Evolutionary conservation across 2,113 vertebrate genomes (phyloP).

Genomic region (Mormoops blainvillei): DNA sequence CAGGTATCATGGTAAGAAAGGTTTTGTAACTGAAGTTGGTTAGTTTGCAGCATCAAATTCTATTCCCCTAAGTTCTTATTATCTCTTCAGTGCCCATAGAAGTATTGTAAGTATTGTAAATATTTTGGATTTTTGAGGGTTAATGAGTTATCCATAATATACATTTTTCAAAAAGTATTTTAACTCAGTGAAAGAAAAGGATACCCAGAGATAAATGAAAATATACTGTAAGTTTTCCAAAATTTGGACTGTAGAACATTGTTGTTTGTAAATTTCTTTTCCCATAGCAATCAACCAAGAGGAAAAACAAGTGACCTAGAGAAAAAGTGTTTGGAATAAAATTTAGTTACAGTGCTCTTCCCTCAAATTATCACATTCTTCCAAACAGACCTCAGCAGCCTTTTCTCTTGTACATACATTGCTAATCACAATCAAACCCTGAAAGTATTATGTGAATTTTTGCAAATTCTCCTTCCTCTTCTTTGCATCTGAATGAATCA

Average conservation of each 20-base stretch:
- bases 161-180: not conserved
- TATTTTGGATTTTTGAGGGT: not conserved
- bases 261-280: not conserved
- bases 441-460: conserved; percentile 5
- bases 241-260: not conserved
- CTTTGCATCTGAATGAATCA: conserved; percentile 5
- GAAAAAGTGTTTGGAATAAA: not conserved
- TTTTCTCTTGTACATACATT: not conserved
- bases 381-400: not conserved
- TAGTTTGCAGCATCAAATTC: not conserved
- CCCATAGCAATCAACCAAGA: not conserved
- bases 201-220: not conserved
- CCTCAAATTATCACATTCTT: not conserved
- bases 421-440: not conserved
- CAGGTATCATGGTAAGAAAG: conserved; percentile 93
- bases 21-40: not conserved
- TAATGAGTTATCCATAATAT: not conserved
- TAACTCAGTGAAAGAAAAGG: not conserved
- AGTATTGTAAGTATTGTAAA: not conserved
- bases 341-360: not conserved
- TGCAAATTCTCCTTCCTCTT: not conserved
- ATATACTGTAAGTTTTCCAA: not conserved
- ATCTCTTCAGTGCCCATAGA: not conserved
- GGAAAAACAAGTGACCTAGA: not conserved
- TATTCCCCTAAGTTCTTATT: not conserved